Percentiles rank a stretch among this genome's conserved stretches.
phyloP scores from a whole-genome alignment of 37 sponge, comb jelly and placozoan species.

The Cladorhizidae sp. region DNA sequence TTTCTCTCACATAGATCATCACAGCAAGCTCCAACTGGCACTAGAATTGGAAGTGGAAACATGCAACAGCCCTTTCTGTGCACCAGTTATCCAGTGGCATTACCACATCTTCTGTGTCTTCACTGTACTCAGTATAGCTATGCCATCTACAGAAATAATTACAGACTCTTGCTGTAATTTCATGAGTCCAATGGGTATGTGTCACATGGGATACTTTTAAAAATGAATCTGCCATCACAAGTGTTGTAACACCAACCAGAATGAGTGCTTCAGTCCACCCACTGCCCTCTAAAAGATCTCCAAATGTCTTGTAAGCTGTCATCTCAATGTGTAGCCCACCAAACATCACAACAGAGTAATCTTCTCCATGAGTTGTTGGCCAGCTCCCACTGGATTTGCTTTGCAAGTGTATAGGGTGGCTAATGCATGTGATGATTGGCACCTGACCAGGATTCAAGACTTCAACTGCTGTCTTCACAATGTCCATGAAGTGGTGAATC shows the following conservation, averaged over 20 bases:
- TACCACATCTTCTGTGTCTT: too few species aligned
- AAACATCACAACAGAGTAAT: slow-evolving; percentile 43
- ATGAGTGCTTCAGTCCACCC: slow-evolving; percentile 52
- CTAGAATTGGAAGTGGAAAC: slow-evolving; percentile 20
- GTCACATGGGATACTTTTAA: neutral
- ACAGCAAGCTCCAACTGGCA: slow-evolving; percentile 5
- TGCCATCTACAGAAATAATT: slow-evolving; percentile 4
- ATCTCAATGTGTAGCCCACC: slow-evolving; percentile 36
- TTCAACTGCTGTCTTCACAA: slow-evolving; percentile 48
- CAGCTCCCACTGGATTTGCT: slow-evolving; percentile 46
- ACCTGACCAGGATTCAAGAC: slow-evolving; percentile 39
- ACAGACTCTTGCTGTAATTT: slow-evolving; percentile 28
- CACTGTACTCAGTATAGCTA: too few species aligned
- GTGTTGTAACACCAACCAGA: slow-evolving; percentile 10
- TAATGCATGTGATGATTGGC: slow-evolving; percentile 42
- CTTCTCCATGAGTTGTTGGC: slow-evolving; percentile 20
- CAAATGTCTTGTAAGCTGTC: slow-evolving; percentile 35
- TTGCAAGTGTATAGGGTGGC: slow-evolving; percentile 34
- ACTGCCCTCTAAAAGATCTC: slow-evolving; percentile 29
- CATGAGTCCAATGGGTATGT: slow-evolving; percentile 14
- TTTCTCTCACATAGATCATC: slow-evolving; percentile 21
- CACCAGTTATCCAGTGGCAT: too few species aligned
- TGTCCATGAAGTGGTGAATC: slow-evolving; percentile 38
- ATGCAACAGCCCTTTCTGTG: neutral
- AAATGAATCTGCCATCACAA: slow-evolving; percentile 9